phyloP scores from a whole-genome alignment of 2,797 vertebrate genomes.

The Coregonus ussuriensis region DNA sequence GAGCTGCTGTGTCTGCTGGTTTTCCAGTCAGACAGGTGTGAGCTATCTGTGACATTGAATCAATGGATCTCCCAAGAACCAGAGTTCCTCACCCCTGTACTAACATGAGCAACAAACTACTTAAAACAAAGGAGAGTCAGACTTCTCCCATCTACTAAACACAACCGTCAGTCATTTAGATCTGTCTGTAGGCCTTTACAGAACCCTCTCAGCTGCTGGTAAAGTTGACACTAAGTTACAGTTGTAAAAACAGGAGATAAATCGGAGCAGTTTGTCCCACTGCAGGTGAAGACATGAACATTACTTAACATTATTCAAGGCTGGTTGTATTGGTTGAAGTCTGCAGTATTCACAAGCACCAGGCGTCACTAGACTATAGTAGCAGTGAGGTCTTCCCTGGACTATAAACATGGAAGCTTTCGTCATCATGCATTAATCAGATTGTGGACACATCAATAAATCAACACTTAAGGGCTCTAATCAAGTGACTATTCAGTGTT shows the following conservation, averaged over 20 bases:
- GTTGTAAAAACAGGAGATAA: conserved; percentile 43
- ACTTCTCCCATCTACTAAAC: conserved; percentile 2
- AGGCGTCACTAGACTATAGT: conserved; percentile 13
- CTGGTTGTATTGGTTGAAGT: conserved; percentile 59
- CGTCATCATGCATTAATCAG: conserved; percentile 53
- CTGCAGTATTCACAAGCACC: conserved; percentile 41
- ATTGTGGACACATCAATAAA: conserved; percentile 18
- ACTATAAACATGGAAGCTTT: conserved; percentile 36
- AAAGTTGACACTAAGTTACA: conserved; percentile 58
- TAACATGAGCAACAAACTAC: background rate
- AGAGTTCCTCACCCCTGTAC: background rate
- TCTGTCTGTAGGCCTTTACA: conserved; percentile 31
- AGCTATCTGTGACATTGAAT: too few relatives aligned
- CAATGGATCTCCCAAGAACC: background rate
- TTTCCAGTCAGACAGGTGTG: background rate
- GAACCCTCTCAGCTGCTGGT: background rate
- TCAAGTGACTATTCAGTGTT: conserved; percentile 42
- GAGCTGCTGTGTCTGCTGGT: background rate
- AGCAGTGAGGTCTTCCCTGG: conserved; percentile 30
- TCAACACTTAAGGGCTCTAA: conserved; percentile 30
- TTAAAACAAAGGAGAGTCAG: background rate
- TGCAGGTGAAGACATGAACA: conserved; percentile 25
- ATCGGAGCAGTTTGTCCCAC: conserved; percentile 32
- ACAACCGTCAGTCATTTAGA: conserved; percentile 19
- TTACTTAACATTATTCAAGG: conserved; percentile 25